Evolutionary conservation across 2,113 vertebrate genomes (phyloP).

Genomic region (Chaenogobius annularis): DNA sequence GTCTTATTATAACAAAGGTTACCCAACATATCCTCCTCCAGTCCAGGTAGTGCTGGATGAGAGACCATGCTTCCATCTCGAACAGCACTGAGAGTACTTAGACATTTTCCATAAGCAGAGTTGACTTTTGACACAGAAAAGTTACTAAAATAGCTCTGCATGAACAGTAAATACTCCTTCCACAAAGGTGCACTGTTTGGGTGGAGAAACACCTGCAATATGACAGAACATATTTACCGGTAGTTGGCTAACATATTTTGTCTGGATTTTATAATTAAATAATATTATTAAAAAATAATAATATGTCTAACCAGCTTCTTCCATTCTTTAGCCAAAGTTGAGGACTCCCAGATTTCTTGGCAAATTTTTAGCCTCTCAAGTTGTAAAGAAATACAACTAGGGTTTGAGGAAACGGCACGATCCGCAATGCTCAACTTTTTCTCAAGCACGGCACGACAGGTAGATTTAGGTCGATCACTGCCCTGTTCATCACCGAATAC

Average conservation of each 20-base stretch:
- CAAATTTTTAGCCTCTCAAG: constrained; percentile 86
- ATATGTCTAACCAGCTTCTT: constrained; percentile 81
- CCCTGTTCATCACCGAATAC: constrained; percentile 75
- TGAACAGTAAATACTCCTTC: constrained; percentile 89
- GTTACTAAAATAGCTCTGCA: constrained; percentile 93
- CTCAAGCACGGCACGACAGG: constrained; percentile 81
- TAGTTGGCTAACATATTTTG: background rate
- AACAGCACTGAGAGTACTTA: constrained; percentile 88
- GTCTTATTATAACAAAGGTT: constrained; percentile 35
- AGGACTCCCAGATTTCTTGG: constrained; percentile 88
- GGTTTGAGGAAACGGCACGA: constrained; percentile 88
- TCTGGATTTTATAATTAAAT: too few species aligned
- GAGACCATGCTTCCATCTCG: constrained; percentile 91
- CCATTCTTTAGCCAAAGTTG: constrained; percentile 89
- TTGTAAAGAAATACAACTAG: constrained; percentile 84
- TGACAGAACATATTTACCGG: constrained; percentile 5
- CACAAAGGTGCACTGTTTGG: constrained; percentile 90
- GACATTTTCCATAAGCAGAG: constrained; percentile 87
- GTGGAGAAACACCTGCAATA: constrained; percentile 83
- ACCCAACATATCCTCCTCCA: constrained; percentile 90
- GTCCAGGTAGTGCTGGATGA: constrained; percentile 86
- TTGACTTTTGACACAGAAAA: constrained; percentile 88
- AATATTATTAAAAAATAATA: too few species aligned
- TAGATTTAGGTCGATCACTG: constrained; percentile 67
- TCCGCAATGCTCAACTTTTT: constrained; percentile 93